phyloP scores from a whole-genome alignment of 1,140 invertebrate species.

The Aplysia californica region DNA sequence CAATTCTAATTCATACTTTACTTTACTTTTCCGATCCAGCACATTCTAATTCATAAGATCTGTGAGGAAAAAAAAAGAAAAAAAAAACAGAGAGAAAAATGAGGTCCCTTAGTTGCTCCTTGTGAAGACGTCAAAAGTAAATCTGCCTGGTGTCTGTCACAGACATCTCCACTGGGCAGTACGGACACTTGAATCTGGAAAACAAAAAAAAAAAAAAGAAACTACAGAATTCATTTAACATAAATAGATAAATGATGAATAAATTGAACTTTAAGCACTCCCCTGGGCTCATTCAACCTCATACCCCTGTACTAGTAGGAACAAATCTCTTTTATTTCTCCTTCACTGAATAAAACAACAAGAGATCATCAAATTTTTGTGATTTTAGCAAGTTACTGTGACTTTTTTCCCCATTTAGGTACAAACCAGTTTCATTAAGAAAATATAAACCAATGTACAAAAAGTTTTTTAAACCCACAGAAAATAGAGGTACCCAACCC shows the following conservation, averaged over 20 bases:
- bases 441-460: not conserved
- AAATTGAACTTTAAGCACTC: no score
- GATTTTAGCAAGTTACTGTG: no score
- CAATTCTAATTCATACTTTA: no score
- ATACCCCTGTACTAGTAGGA: no score
- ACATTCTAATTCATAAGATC: no score
- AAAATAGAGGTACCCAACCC: not conserved
- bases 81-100: no score
- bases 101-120: no score
- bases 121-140: constrained; percentile 90
- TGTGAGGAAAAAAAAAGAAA: no score
- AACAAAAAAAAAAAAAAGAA: constrained; percentile 37
- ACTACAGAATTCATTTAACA: not conserved
- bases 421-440: not conserved
- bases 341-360: not conserved
- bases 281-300: no score
- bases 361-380: not conserved
- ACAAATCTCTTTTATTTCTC: no score
- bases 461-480: not conserved
- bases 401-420: no score
- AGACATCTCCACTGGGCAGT: constrained; percentile 96
- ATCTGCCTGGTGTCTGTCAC: constrained; percentile 92
- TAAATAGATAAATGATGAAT: not conserved
- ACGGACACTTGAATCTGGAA: constrained; percentile 95
- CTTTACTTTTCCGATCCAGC: no score